phyloP scores from a whole-genome alignment of 2,113 vertebrate genomes.

The Microcebus lehilahytsara region DNA sequence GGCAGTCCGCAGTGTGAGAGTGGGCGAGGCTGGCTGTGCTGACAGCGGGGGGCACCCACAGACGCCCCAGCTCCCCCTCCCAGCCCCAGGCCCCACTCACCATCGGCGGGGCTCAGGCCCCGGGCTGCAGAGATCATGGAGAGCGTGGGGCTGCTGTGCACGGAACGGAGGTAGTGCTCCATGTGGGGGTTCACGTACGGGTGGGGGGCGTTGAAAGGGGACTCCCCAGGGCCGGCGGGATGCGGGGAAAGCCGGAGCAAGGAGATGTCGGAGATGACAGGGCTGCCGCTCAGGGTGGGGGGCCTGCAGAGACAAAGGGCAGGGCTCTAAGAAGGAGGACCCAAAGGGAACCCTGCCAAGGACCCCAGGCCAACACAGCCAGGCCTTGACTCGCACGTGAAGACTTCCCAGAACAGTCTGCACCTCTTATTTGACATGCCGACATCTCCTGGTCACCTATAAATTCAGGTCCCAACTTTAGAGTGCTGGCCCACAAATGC shows the following conservation, averaged over 20 bases:
- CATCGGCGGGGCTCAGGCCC: constrained; percentile 95
- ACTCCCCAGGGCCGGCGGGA: constrained; percentile 86
- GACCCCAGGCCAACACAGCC: background rate
- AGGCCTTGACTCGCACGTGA: background rate
- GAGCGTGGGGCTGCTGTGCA: constrained; percentile 95
- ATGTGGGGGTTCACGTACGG: constrained; percentile 95
- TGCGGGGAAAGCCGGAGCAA: constrained; percentile 96
- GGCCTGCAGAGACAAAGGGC: constrained; percentile 86
- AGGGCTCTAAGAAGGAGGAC: background rate
- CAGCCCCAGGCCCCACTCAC: constrained; percentile 82
- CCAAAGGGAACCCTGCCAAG: accelerated
- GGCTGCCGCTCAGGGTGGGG: constrained; percentile 92
- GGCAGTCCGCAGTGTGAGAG: too few relatives aligned
- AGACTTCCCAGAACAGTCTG: background rate
- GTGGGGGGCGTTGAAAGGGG: constrained; percentile 91
- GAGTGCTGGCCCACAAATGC: background rate
- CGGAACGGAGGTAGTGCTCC: constrained; percentile 97
- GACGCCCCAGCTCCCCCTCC: accelerated
- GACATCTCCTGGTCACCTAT: accelerated
- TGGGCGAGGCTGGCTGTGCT: background rate
- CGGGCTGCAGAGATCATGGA: constrained; percentile 96
- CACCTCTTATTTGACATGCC: background rate
- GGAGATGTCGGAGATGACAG: constrained; percentile 97
- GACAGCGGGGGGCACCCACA: background rate
- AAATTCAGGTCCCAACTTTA: background rate